Conservation (phyloP, 2,797 vertebrate genomes). For the Amazona finschi region DNA sequence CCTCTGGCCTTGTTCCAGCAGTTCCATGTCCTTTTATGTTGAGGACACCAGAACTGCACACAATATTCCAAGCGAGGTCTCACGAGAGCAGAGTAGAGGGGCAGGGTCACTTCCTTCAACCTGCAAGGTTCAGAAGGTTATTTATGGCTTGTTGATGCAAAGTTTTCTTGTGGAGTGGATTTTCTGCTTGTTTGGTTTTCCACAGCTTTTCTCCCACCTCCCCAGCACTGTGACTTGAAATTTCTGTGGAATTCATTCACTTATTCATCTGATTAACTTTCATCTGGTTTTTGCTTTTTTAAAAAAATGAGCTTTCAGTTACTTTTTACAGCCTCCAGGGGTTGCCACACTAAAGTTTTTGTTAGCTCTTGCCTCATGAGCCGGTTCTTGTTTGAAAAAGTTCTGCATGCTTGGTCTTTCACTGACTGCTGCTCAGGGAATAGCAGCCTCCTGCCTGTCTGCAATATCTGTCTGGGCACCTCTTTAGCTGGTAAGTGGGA, state of each 20-base stretch:
- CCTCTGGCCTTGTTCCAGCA: too few relatives aligned
- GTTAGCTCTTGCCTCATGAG: not conserved
- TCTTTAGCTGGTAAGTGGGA: not conserved
- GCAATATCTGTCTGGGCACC: not conserved
- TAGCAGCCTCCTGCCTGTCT: not conserved
- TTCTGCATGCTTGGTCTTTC: not conserved
- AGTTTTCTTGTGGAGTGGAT: not conserved
- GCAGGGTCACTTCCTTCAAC: not conserved
- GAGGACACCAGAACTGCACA: not conserved
- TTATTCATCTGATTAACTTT: not conserved
- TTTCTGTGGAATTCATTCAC: not conserved
- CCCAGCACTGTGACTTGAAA: accelerated
- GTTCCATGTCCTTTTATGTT: too few relatives aligned
- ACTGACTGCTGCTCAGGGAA: not conserved
- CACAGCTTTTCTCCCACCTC: not conserved
- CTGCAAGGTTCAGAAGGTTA: not conserved
- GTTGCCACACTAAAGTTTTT: not conserved
- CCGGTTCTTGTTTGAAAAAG: not conserved
- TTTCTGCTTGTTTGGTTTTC: not conserved
- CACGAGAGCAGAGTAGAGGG: not conserved
- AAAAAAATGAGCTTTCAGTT: not conserved
- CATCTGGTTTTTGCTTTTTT: not conserved
- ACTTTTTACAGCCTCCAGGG: not conserved
- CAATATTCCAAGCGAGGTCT: not conserved
- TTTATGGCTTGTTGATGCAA: not conserved